Evolutionary conservation across 2,888 invertebrate species (phyloP), one percentile per base, ranked within the genome.

Genomic region (Pollenia angustigena): DNA sequence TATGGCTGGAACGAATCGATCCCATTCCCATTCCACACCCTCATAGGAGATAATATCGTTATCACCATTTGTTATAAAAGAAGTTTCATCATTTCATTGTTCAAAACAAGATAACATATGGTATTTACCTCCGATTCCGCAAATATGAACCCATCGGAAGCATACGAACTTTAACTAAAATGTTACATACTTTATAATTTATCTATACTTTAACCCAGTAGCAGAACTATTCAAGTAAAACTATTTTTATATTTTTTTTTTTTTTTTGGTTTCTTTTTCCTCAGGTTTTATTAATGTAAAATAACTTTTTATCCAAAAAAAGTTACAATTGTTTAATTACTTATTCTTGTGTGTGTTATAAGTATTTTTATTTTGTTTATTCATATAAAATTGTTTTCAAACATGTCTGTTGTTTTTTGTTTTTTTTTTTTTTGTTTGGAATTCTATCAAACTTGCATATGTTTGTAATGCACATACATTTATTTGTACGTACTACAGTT

Each of bases 191-290:
- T n/a, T n/a, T n/a, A n/a, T n/a, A n/a, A n/a, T n/a, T n/a, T n/a
- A n/a, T n/a, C n/a, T n/a, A n/a, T n/a, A n/a, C n/a, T n/a, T n/a
- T n/a, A n/a, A n/a, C 12, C 14, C 16, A 54, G n/a, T n/a, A n/a
- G 6, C 54, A 54, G n/a, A 18, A 54, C 16, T 32, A 8, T 8
- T 18, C 0, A 12, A 58, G 52, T 52, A 75, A 64, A 75, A 75
- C 52, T 64, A 23, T 18, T 32, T 32, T 32, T 32, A 32, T 18
- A 12, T 23, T 18, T 46, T 0, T 56, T 72, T n/a, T n/a, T n/a
- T n/a, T 56, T 72, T 54, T 75, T 82, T 86, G 83, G 86, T 86
- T 86, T 83, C 86, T 86, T 86, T 86, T 86, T 86, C 86, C 80
- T 86, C 86, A 66, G 80, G 52, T 80, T 86, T 86, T 86, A 83